phyloP scores from a whole-genome alignment of 2,888 invertebrate species.

The Drosophila dives region DNA sequence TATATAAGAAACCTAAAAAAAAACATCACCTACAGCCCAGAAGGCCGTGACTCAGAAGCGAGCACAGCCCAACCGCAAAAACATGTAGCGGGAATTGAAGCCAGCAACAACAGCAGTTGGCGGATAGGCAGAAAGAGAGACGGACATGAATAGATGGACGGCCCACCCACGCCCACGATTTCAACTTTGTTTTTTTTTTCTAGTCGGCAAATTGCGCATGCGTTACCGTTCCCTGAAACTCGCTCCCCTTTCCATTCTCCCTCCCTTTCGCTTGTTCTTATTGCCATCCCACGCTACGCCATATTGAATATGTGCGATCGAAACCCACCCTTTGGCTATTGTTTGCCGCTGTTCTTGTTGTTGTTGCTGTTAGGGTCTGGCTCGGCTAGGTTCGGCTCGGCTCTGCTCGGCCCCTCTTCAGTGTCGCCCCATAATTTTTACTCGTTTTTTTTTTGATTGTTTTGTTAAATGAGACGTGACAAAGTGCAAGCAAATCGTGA shows the following conservation, averaged over 20 bases:
- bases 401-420: slow-evolving; percentile 24
- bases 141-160: slow-evolving; percentile 28
- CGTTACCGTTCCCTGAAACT: slow-evolving; percentile 53
- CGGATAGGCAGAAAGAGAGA: not conserved
- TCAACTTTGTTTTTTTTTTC: slow-evolving; percentile 25
- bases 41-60: slow-evolving; percentile 55
- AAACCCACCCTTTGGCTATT: slow-evolving; percentile 43
- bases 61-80: slow-evolving; percentile 52
- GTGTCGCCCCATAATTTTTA: slow-evolving; percentile 15
- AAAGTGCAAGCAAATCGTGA: slow-evolving; percentile 59
- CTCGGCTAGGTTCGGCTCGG: slow-evolving; percentile 1
- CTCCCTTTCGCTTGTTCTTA: not conserved
- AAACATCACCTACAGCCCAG: slow-evolving; percentile 36
- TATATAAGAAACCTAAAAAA: not conserved
- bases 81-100: slow-evolving; percentile 40
- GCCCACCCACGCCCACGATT: slow-evolving; percentile 66
- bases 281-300: slow-evolving; percentile 58
- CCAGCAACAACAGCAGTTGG: slow-evolving; percentile 10
- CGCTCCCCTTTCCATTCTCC: not conserved
- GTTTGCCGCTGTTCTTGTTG: slow-evolving; percentile 7
- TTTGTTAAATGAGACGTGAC: slow-evolving; percentile 74
- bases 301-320: slow-evolving; percentile 47
- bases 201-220: slow-evolving; percentile 66
- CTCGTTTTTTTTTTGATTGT: slow-evolving; percentile 1
- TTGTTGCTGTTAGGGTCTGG: slow-evolving; percentile 39